Evolutionary conservation across 92 coral and sea anemone species (phyloP).

Genomic region (Epizoanthus rinbou): DNA sequence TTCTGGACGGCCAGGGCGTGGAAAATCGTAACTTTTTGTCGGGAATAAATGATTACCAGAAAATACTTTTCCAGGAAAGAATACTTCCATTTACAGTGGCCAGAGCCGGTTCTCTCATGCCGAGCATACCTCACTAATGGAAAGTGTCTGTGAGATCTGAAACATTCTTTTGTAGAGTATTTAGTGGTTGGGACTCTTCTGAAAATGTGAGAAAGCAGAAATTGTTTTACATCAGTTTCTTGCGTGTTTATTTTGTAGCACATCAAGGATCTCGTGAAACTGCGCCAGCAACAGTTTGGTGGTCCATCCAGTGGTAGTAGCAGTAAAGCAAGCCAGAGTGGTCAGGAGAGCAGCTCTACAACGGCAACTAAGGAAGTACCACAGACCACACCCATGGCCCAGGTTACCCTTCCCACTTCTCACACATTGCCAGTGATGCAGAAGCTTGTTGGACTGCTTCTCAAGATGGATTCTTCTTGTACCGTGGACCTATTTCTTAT

Average conservation of each 20-base stretch:
- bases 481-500: conserved; percentile 86
- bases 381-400: conserved; percentile 12
- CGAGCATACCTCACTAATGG: too few species aligned
- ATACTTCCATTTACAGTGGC: too few species aligned
- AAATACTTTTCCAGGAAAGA: too few species aligned
- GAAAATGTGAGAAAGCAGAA: not conserved
- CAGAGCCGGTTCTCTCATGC: too few species aligned
- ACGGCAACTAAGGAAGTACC: conserved; percentile 7
- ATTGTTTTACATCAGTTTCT: too few species aligned
- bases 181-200: conserved; percentile 16
- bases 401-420: conserved; percentile 18
- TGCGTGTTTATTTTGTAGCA: conserved; percentile 49
- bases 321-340: conserved; percentile 17
- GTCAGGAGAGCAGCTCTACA: conserved; percentile 10
- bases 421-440: conserved; percentile 88
- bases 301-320: conserved; percentile 9
- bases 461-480: conserved; percentile 78
- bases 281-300: conserved; percentile 59
- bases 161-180: conserved; percentile 4
- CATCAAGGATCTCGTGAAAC: conserved; percentile 77
- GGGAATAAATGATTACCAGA: too few species aligned
- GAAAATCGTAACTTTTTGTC: too few species aligned
- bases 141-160: conserved; percentile 17
- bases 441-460: conserved; percentile 81
- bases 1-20: too few species aligned